Base-by-base conservation (phyloP, 2,797 vertebrate genomes). In the Philypnodon macrostomus region DNA sequence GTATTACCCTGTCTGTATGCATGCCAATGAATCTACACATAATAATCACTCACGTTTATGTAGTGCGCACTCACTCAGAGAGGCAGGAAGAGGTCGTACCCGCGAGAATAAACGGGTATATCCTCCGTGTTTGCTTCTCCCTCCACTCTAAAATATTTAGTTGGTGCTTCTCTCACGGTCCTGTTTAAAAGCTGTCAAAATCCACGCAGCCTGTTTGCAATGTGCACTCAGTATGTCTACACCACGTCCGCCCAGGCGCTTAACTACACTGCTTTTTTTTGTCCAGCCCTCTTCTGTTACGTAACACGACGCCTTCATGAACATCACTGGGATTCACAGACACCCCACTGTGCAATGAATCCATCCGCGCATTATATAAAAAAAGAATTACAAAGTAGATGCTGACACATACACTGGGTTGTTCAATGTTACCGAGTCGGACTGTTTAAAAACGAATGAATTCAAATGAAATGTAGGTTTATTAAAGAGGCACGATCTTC, bases 301-400 rank as follows among this genome's bases (percentile, higher is more conserved):
- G 88, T 88, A 89, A 89, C 67, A 73, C 1, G 55, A 53, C 32
- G 52, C 54, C 13, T 61, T 71, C 67, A 47, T 1, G 21, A 47
- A 21, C 2, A 7, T 34, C 37, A 36, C 21, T 40, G 32, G 19
- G 33, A 35, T 2, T 57, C 40, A 37, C 46, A 9, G 36, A 24
- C 23, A 4, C 10, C 10, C 7, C 17, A 3, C 9, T 18, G 39
- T 18, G n/a, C n/a, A n/a, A n/a, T n/a, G n/a, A n/a, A n/a, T n/a
- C n/a, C 16, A 15, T 1, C 1, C 14, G 8, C 14, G 8, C 14
- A 13, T 35, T 8, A 8, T 8, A 35, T 9, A 35, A 9, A 8
- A 35, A 3, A 35, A 6, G 5, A 35, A 16, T 29, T 1, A 29
- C 27, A 11, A 12, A 29, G 27, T 10, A 29, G 8, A 8, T 2